Conservation (phyloP, 2,113 vertebrate species). For the Lophura nycthemera region DNA sequence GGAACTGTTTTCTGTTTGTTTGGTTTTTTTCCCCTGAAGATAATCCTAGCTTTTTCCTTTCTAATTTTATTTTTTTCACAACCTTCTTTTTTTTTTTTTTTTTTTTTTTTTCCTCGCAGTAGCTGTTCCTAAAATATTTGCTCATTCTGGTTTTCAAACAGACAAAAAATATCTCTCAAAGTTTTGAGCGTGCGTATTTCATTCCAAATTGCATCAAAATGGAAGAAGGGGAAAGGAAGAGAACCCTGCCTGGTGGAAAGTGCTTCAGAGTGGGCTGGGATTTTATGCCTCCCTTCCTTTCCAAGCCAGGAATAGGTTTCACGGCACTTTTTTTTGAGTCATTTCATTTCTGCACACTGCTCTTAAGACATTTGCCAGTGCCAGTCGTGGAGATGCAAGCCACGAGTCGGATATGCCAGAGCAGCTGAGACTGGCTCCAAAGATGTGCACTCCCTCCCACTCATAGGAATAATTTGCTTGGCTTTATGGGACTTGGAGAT, state of each 20-base stretch:
- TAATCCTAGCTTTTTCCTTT: background rate
- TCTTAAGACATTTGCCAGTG: background rate
- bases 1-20: background rate
- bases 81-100: background rate
- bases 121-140: slow-evolving; percentile 60
- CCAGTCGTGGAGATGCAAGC: background rate
- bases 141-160: slow-evolving; percentile 58
- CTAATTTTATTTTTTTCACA: background rate
- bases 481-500: background rate
- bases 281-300: background rate
- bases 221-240: background rate
- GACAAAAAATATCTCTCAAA: slow-evolving; percentile 1
- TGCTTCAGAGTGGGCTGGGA: background rate
- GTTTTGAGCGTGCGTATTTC: background rate
- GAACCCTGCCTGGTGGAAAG: background rate
- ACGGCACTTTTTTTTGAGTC: background rate
- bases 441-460: rapidly evolving
- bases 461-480: background rate
- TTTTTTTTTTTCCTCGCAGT: background rate
- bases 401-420: background rate
- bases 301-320: slow-evolving; percentile 8
- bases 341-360: background rate
- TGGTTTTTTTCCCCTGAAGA: background rate
- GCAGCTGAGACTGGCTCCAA: background rate
- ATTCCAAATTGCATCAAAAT: background rate